These are phyloP conservation scores for Drosophila novamexicana DNA, from an alignment of 1,140 invertebrate genomes.

Conservation along the genomic window DNA sequence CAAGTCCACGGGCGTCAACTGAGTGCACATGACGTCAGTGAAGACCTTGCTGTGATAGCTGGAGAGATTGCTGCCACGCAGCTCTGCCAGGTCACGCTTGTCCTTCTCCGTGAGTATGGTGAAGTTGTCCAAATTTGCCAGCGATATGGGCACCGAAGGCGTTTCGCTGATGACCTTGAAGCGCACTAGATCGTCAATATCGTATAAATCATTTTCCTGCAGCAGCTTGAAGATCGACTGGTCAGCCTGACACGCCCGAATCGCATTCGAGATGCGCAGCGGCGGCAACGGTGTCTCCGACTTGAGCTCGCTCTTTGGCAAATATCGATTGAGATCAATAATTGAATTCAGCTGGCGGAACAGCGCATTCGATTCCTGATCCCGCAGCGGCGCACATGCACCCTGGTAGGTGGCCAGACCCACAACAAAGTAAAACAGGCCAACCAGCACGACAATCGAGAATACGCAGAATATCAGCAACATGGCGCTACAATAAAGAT, in stretches of 20 bases:
- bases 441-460: constrained; percentile 89
- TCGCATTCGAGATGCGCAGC: constrained; percentile 79
- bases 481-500: constrained; percentile 88
- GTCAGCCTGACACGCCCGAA: constrained; percentile 90
- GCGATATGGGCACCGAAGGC: constrained; percentile 71
- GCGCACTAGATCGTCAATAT: constrained; percentile 59
- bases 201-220: constrained; percentile 83
- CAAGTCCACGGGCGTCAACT: constrained; percentile 84
- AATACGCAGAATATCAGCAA: constrained; percentile 92
- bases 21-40: constrained; percentile 85
- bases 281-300: constrained; percentile 30
- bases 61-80: constrained; percentile 87
- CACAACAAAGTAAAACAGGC: constrained; percentile 89
- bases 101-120: constrained; percentile 86
- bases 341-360: constrained; percentile 88
- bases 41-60: constrained; percentile 50
- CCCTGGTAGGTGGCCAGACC: constrained; percentile 90
- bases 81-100: constrained; percentile 86
- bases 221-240: constrained; percentile 89
- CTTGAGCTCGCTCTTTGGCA: constrained; percentile 17
- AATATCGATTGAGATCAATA: constrained; percentile 85
- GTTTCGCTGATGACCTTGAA: constrained; percentile 73
- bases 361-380: constrained; percentile 88
- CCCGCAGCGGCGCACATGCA: constrained; percentile 91
- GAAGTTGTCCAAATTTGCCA: constrained; percentile 84